Evolutionary conservation across 2,888 invertebrate species (phyloP), one percentile per base, ranked within the genome.

Genomic region (Ischnura elegans): DNA sequence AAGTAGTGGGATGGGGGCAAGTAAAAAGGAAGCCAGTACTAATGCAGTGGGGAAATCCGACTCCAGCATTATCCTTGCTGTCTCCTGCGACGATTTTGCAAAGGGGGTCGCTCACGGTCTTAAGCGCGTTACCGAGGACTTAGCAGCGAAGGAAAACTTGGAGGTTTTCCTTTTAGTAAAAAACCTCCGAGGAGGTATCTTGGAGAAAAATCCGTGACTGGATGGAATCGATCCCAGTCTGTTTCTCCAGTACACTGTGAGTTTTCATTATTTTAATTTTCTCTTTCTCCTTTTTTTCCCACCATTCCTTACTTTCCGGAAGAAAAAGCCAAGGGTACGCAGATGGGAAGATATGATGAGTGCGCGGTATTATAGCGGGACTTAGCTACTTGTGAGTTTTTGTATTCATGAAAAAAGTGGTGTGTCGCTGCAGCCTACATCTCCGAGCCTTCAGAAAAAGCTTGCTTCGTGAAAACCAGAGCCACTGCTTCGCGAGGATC

Each of bases 21-120:
- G n/a, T 76, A 76, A 76, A 51, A 76, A 76, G 36, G 76, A 76
- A 76, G 76, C 76, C 76, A 76, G 76, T 10, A 76, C 36, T 76
- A 76, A 76, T 76, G 76, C 76, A 36, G 76, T 4, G 76, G 61
- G 36, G 36, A 76, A 76, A 76, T 76, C 76, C 76, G 36, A 76
- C 76, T 76, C 76, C 76, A 8, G 76, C 76, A 76, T 76, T 76
- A 76, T 76, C 76, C 76, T 51, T 76, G 36, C 76, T 76, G 6
- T 36, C 76, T 61, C 29, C 29, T 5, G 36, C 76, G 76, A 76
- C 76, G 76, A 76, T 76, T 51, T 76, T 76, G 76, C 6, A 36
- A 76, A 76, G 76, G 76, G 76, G 76, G 76, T 76, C 76, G 76
- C 76, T 10, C 76, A n/a, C 25, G 29, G 76, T 76, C 76, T 76